Evolutionary conservation across 2,888 invertebrate species (phyloP), one percentile per base, ranked within the genome.

Genomic region (Eupithecia pulchellata): DNA sequence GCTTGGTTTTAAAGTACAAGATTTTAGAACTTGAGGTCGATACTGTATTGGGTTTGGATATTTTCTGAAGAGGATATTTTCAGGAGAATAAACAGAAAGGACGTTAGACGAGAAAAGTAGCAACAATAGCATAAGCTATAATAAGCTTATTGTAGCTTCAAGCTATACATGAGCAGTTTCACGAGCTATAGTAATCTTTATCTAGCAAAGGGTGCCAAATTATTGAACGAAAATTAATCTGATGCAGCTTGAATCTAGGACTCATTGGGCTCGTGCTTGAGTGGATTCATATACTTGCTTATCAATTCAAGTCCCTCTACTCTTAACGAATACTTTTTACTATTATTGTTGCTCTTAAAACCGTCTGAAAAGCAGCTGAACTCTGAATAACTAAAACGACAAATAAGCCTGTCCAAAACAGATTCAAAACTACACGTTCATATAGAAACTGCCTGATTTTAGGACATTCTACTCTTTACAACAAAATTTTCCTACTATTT

Each of bases 1-100:
- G 20, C 73, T 79, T 87, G 87, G 84, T 86, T 83, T 55, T 52
- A 34, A 63, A 25, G 36, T 25, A 61, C 36, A 6, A 34, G 34
- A 61, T 36, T 61, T 61, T 25, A 36, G 17, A 11, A 25, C 4
- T 25, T 52, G 4, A 11, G 11, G 25, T 25, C 52, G 25, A 25
- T 60, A n/a, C 17, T 30, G 11, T 25, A 32, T 61, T 34, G 13
- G 34, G 30, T 61, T 30, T 30, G 17, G 20, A 52, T 52, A 13
- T 25, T 25, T 11, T n/a, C n/a, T n/a, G n/a, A n/a, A n/a, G n/a
- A n/a, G n/a, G n/a, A n/a, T n/a, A n/a, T 2, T 8, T n/a, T 8
- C n/a, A 17, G 42, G n/a, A 42, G n/a, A 42, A 5, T 17, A 39
- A 17, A 4, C 9, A n/a, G 8, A 42, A n/a, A 42, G 42, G 5